A percentile compares a stretch with the other conserved stretches of the same genome.
Evolutionary conservation across 2,888 invertebrate species (phyloP).

Genomic region (Drosophila crucigera): DNA sequence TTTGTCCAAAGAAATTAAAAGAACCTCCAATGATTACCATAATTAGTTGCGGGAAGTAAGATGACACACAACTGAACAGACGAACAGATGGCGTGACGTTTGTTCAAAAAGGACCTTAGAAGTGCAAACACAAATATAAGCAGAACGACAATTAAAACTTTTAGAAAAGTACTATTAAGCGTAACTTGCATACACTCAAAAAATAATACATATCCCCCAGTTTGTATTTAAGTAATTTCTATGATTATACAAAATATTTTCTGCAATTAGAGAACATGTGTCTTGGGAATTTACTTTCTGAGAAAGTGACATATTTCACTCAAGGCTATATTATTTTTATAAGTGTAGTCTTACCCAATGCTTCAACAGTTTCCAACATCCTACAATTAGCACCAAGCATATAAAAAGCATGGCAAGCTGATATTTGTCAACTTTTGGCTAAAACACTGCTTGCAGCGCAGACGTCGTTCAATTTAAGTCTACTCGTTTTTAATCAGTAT

Average conservation of each 20-base stretch:
- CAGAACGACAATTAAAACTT: slow-evolving; percentile 74
- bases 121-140: slow-evolving; percentile 47
- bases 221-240: not conserved
- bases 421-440: slow-evolving; percentile 16
- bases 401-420: slow-evolving; percentile 51
- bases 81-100: not conserved
- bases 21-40: slow-evolving; percentile 36
- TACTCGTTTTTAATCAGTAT: slow-evolving; percentile 3
- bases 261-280: not conserved
- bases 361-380: slow-evolving; percentile 1
- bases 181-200: slow-evolving; percentile 1
- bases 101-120: not conserved
- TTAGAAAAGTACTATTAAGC: slow-evolving; percentile 38
- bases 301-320: not conserved
- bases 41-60: slow-evolving; percentile 25
- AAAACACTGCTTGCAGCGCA: slow-evolving; percentile 40
- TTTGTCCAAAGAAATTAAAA: slow-evolving; percentile 40
- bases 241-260: not conserved
- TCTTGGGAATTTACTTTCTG: not conserved
- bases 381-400: slow-evolving; percentile 35
- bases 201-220: not conserved
- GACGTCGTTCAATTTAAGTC: slow-evolving; percentile 13
- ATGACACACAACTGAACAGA: not conserved
- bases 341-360: not conserved
- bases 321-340: not conserved